phyloP scores from a whole-genome alignment of 2,888 invertebrate genomes.

The Apamea monoglypha region DNA sequence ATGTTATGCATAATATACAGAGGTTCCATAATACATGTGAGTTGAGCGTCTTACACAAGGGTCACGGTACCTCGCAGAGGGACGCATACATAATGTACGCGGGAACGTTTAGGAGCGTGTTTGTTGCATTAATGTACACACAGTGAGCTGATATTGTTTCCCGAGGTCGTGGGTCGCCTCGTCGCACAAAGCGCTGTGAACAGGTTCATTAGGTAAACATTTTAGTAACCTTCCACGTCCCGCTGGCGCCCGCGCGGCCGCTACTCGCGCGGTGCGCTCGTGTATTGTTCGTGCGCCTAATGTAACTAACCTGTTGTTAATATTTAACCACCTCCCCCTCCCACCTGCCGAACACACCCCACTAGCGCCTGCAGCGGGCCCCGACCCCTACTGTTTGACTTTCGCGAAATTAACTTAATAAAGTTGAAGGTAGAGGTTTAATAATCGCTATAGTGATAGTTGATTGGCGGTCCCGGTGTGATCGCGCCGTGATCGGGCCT shows the following conservation, averaged over 20 bases:
- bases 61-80: slow-evolving; percentile 15
- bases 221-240: slow-evolving; percentile 32
- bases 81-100: slow-evolving; percentile 25
- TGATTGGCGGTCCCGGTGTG: slow-evolving; percentile 21
- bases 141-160: slow-evolving; percentile 43
- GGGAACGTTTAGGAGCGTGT: slow-evolving; percentile 22
- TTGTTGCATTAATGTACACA: slow-evolving; percentile 24
- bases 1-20: slow-evolving; percentile 44
- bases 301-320: slow-evolving; percentile 66
- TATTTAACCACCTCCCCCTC: slow-evolving; percentile 49
- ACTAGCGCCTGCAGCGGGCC: neutral
- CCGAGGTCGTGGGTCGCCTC: neutral
- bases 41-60: slow-evolving; percentile 27
- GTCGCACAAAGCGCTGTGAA: slow-evolving; percentile 18
- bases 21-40: slow-evolving; percentile 24
- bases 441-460: slow-evolving; percentile 47
- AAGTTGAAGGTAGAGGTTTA: slow-evolving; percentile 44
- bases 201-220: slow-evolving; percentile 52
- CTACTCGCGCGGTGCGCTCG: neutral
- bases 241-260: slow-evolving; percentile 1
- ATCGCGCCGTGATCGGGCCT: neutral
- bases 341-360: neutral
- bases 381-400: slow-evolving; percentile 48
- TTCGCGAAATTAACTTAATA: slow-evolving; percentile 57
- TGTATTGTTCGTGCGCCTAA: slow-evolving; percentile 40